phyloP scores from a whole-genome alignment of 2,113 vertebrate species.

The Diphyllodes magnificus region DNA sequence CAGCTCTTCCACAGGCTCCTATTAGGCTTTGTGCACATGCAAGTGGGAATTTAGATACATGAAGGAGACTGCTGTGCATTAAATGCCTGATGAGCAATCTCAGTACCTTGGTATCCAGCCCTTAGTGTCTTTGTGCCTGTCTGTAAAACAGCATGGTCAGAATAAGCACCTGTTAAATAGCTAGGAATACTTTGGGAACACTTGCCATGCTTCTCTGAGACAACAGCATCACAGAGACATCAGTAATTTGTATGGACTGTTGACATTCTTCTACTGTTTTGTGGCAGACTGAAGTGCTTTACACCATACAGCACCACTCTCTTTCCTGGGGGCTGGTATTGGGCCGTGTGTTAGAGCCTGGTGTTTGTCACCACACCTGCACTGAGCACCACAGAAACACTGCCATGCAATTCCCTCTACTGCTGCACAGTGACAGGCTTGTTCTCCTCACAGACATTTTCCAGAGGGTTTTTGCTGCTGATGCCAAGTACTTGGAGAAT shows the following conservation, averaged over 20 bases:
- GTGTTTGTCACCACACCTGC: not conserved
- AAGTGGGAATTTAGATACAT: not conserved
- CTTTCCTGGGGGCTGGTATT: not conserved
- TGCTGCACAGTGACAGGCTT: not conserved
- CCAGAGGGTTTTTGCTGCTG: constrained; percentile 28
- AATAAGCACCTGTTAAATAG: not conserved
- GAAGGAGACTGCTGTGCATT: not conserved
- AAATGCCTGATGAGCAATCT: not conserved
- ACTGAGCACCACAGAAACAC: not conserved
- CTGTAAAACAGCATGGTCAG: not conserved
- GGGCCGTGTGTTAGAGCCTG: not conserved
- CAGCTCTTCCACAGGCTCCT: not conserved
- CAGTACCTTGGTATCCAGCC: not conserved
- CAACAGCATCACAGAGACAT: not conserved
- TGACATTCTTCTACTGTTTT: not conserved
- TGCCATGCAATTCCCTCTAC: not conserved
- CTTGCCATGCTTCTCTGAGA: not conserved
- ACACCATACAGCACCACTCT: not conserved
- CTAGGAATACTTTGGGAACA: not conserved
- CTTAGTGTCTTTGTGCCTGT: not conserved
- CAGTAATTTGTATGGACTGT: not conserved
- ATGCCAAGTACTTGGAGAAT: constrained; percentile 26
- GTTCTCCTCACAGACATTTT: not conserved
- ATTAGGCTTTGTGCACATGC: not conserved
- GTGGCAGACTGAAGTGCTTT: not conserved